These are phyloP conservation scores for Benitochromis conjunctus DNA, from an alignment of 2,113 vertebrate species.

Conservation along the genomic window DNA sequence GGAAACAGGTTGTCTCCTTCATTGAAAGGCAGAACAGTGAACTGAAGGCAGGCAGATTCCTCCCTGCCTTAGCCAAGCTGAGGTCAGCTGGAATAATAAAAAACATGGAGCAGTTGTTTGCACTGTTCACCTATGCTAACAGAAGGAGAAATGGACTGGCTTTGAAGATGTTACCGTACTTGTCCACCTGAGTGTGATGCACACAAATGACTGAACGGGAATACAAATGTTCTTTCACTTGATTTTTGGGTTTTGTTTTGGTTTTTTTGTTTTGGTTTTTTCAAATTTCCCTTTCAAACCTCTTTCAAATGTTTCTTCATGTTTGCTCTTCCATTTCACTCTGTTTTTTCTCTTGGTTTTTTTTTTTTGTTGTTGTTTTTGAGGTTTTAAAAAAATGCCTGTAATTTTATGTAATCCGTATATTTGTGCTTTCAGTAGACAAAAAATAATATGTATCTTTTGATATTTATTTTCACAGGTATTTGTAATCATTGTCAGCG, in stretches of 20 bases:
- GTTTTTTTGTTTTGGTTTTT: neutral
- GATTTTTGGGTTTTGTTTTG: neutral
- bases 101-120: neutral
- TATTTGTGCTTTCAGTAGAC: constrained; percentile 48
- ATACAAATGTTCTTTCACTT: neutral
- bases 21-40: constrained; percentile 5
- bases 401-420: constrained; percentile 41
- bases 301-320: neutral
- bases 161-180: neutral
- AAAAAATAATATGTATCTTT: constrained; percentile 48
- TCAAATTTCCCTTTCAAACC: neutral
- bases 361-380: too few species aligned
- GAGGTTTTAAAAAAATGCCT: constrained; percentile 3
- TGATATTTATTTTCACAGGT: constrained; percentile 67
- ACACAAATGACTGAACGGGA: neutral
- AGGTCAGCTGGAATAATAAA: constrained; percentile 25
- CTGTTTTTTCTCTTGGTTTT: neutral
- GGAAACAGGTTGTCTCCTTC: neutral
- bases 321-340: constrained; percentile 20
- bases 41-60: neutral
- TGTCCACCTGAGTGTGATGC: neutral
- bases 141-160: constrained; percentile 18
- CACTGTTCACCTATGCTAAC: neutral
- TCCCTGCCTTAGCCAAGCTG: neutral
- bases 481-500: constrained; percentile 49